Evolutionary conservation across 2,797 vertebrate species (phyloP).

Genomic region (Micrastur ruficollis): DNA sequence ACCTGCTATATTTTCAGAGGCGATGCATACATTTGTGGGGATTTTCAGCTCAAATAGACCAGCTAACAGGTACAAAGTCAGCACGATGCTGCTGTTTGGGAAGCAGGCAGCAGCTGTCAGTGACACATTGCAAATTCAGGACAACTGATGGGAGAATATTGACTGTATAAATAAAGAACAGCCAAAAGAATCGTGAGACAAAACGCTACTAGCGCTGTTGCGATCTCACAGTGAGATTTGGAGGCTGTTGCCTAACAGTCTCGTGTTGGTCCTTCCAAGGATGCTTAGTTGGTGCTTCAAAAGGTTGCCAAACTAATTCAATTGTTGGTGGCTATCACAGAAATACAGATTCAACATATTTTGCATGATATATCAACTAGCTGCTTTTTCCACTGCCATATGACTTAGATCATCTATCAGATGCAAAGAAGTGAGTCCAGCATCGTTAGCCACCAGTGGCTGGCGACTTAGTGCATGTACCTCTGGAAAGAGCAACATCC

Average conservation of each 20-base stretch:
- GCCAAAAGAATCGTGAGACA: neutral
- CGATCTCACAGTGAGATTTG: accelerated
- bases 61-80: neutral
- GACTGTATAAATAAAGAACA: neutral
- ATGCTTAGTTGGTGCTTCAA: neutral
- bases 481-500: neutral
- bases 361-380: neutral
- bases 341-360: neutral
- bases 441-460: accelerated
- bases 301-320: neutral
- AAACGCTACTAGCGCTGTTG: neutral
- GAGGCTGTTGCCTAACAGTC: neutral
- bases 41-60: neutral
- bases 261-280: accelerated
- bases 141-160: neutral
- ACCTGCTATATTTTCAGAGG: neutral
- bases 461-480: neutral
- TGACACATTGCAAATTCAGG: neutral
- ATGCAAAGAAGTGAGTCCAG: neutral
- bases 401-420: neutral
- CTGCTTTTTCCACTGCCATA: neutral
- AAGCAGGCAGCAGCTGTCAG: neutral
- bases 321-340: neutral
- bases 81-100: neutral
- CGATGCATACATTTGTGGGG: neutral